Evolutionary conservation across 1,140 invertebrate species (phyloP).

Genomic region (Drosophila parvula): DNA sequence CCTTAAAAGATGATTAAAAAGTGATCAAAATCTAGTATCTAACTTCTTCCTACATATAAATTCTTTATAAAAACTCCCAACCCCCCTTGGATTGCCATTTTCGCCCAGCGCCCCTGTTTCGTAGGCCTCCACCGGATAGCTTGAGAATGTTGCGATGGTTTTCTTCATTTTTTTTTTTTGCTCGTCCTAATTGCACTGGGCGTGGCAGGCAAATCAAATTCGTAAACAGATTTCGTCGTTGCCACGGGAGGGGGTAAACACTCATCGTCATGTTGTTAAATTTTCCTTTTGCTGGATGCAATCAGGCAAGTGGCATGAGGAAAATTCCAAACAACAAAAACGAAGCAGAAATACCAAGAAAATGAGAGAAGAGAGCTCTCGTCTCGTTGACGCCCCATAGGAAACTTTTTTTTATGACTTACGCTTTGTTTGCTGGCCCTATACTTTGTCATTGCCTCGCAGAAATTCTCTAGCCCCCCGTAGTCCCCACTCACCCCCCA

Average conservation of each 20-base stretch:
- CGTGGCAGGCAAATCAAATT: conserved; percentile 63
- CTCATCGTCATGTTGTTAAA: conserved; percentile 28
- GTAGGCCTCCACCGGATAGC: conserved; percentile 23
- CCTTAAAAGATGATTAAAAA: background rate
- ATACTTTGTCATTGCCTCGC: conserved; percentile 44
- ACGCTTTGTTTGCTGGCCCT: conserved; percentile 49
- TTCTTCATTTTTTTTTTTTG: conserved; percentile 12
- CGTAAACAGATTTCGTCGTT: conserved; percentile 56
- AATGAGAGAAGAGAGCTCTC: conserved; percentile 27
- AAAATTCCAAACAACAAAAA: conserved; percentile 23
- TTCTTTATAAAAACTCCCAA: too few relatives aligned
- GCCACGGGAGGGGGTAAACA: conserved; percentile 28
- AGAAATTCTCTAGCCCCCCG: conserved; percentile 11
- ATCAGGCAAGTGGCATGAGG: conserved; percentile 22
- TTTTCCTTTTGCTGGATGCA: conserved; percentile 38
- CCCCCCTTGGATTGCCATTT: background rate
- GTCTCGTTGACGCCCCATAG: conserved; percentile 53
- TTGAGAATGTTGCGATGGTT: conserved; percentile 39
- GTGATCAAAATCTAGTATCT: background rate
- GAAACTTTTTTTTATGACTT: conserved; percentile 55
- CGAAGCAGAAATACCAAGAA: conserved; percentile 17
- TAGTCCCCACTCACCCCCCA: background rate
- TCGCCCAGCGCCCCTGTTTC: conserved; percentile 8
- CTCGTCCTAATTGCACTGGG: conserved; percentile 54
- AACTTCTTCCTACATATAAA: too few relatives aligned